phyloP scores from a whole-genome alignment of 1,140 invertebrate species.

The Pomacea maculata region DNA sequence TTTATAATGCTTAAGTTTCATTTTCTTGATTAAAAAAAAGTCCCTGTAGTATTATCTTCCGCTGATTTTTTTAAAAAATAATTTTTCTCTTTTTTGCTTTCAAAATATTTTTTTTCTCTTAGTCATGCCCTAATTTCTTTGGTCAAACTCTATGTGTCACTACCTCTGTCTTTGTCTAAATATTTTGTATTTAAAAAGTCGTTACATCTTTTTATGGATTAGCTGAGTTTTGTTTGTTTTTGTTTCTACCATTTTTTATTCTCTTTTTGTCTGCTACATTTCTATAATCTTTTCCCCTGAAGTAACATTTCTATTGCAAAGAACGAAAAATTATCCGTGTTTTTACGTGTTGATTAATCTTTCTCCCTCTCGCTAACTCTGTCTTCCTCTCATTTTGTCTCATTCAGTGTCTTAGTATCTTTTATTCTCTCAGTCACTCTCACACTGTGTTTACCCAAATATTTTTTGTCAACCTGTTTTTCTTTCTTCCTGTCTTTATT shows the following conservation, averaged over 20 bases:
- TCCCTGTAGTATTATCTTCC: background rate
- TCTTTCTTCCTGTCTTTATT: background rate
- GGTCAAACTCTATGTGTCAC: background rate
- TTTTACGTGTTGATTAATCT: background rate
- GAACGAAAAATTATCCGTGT: background rate
- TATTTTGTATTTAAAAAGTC: no score
- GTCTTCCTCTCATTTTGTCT: background rate
- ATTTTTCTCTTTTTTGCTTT: background rate
- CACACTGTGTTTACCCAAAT: background rate
- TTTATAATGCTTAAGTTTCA: background rate
- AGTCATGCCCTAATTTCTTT: no score
- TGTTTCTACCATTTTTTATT: no score
- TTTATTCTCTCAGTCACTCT: constrained; percentile 1
- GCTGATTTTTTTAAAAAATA: background rate
- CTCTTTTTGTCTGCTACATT: background rate
- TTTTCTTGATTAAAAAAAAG: no score
- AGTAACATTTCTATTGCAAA: background rate
- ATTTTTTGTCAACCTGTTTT: background rate
- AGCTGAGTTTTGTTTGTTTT: no score
- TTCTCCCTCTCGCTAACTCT: background rate
- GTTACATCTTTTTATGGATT: no score
- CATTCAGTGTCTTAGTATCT: background rate
- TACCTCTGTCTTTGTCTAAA: background rate
- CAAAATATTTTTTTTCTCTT: no score
- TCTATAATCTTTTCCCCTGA: no score